These are phyloP conservation scores for Nasonia vitripennis DNA, from an alignment of 1,140 invertebrate species.

Conservation along the genomic window DNA sequence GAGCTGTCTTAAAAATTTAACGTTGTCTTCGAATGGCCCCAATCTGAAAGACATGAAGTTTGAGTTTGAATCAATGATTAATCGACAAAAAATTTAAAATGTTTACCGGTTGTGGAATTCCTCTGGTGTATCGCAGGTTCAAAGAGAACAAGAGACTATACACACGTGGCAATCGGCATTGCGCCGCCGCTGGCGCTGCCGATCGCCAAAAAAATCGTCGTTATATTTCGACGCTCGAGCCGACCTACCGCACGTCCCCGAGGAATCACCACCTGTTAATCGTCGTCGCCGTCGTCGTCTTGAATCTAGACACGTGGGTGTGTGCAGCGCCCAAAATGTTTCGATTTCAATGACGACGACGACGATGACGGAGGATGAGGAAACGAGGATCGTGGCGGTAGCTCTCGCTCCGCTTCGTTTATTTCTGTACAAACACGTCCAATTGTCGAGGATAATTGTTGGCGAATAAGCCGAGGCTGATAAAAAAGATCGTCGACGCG, in stretches of 20 bases:
- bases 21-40: conserved; percentile 72
- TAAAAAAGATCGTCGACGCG: not conserved
- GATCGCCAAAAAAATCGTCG: conserved; percentile 11
- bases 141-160: conserved; percentile 62
- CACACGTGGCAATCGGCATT: not conserved
- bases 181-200: not conserved
- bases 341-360: conserved; percentile 10
- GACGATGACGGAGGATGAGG: conserved; percentile 35
- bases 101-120: conserved; percentile 67
- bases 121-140: conserved; percentile 61
- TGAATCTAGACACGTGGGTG: not conserved
- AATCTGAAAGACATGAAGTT: conserved; percentile 64
- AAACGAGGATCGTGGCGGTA: not conserved
- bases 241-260: not conserved
- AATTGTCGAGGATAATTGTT: not conserved
- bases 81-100: not conserved
- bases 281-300: not conserved
- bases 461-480: not conserved
- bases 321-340: not conserved
- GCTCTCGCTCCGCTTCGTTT: not conserved
- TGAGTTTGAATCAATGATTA: conserved; percentile 1
- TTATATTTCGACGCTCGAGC: not conserved
- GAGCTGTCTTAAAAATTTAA: conserved; percentile 65
- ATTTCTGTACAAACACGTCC: not conserved
- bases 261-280: not conserved